Evolutionary conservation across 1,140 invertebrate species (phyloP), one percentile per base, ranked within the genome.

Genomic region (Pogonomyrmex californicus): DNA sequence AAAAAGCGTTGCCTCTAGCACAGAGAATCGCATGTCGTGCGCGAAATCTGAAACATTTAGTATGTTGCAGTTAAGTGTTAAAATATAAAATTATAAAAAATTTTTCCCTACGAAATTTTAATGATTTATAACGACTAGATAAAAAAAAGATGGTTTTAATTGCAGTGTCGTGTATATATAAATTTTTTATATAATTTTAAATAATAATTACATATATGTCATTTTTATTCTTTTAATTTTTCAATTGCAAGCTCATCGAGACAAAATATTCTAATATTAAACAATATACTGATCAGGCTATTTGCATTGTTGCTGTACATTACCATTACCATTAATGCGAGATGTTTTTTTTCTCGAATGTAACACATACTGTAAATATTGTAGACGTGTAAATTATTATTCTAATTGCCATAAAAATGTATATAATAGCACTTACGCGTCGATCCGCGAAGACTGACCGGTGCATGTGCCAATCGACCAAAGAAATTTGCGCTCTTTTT

Each of bases 391-490:
- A 86, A 87, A 71, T 85, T 70, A 41, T 54, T 30, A 85, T 82
- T 23, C 23, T 54, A 85, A 81, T 54, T 41, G 38, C 51, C 10
- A 47, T 47, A 23, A 58, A 49, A 60, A 78, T 87, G 82, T 44
- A 90, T 49, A 91, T 65, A 63, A 36, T 88, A 88, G 58, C 51
- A 86, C 63, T 90, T 90, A 90, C 41, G 23, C 23, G 33, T 90
- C 92, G 92, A 94, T 92, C 87, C 92, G 68, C 41, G 91, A 95
- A 95, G 94, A 95, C 94, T 95, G 94, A 95, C 93, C 92, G 92
- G 93, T 93, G 94, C 92, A 93, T 91, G 91, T 93, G 92, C 94
- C 93, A 94, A 94, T 91, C 93, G 94, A 95, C 94, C 94, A 95
- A 95, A 95, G 94, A 95, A 89, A 91, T 85, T 47, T 47, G 89